Evolutionary conservation across 2,113 vertebrate genomes (phyloP).

Genomic region (Erinaceus europaeus): DNA sequence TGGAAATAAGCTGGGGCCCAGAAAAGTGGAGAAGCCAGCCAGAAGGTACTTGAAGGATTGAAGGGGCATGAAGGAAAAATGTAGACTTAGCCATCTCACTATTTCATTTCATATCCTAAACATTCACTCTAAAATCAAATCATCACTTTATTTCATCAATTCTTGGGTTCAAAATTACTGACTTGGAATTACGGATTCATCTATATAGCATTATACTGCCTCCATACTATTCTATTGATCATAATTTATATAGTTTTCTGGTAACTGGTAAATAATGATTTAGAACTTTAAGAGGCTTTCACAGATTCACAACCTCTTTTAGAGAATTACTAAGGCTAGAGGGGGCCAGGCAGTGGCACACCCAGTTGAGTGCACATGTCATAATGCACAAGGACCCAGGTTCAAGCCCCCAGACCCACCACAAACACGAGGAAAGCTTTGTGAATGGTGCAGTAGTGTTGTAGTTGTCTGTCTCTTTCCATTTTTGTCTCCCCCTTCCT

Average conservation of each 20-base stretch:
- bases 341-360: too few relatives aligned
- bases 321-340: neutral
- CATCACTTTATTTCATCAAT: neutral
- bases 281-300: neutral
- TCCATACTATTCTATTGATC: neutral
- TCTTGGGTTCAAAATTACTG: neutral
- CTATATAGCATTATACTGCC: neutral
- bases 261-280: neutral
- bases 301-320: neutral
- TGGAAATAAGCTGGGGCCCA: neutral
- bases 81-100: accelerated
- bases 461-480: too few relatives aligned
- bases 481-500: too few relatives aligned
- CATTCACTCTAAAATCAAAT: neutral
- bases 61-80: accelerated
- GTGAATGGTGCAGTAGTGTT: too few relatives aligned
- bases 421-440: too few relatives aligned
- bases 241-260: neutral
- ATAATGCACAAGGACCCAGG: too few relatives aligned
- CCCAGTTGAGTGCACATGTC: too few relatives aligned
- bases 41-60: neutral
- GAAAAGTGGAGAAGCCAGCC: neutral
- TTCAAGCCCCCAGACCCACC: too few relatives aligned
- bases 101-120: neutral
- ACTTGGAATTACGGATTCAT: neutral